A percentile compares a stretch with the other conserved stretches of the same genome.
Evolutionary conservation across 2,888 invertebrate species (phyloP).

Genomic region (Chesias legatella): DNA sequence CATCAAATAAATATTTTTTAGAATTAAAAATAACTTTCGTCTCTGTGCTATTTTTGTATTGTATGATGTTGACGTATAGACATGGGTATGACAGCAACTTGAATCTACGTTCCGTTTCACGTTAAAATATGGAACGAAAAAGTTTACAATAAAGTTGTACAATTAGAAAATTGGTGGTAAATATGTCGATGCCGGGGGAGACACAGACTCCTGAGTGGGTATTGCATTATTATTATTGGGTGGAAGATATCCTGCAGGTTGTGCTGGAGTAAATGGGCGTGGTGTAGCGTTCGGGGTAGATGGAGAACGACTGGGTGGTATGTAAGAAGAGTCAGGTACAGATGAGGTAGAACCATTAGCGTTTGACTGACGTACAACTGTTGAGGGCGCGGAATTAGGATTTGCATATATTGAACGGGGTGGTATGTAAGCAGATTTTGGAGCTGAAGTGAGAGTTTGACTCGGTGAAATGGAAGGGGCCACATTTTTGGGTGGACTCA

Average conservation of each 20-base stretch:
- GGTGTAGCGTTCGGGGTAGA: slow-evolving; percentile 21
- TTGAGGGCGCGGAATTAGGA: neutral
- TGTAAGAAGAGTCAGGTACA: slow-evolving; percentile 27
- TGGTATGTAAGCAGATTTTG: slow-evolving; percentile 5
- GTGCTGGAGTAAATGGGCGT: slow-evolving; percentile 24
- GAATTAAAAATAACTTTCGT: slow-evolving; percentile 76
- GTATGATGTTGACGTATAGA: slow-evolving; percentile 35
- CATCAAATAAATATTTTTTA: slow-evolving; percentile 44
- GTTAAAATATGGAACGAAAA: neutral
- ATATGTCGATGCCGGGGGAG: slow-evolving; percentile 56
- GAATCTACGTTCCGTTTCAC: slow-evolving; percentile 6
- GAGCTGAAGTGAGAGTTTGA: neutral
- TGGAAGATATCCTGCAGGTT: slow-evolving; percentile 25
- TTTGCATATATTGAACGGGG: neutral
- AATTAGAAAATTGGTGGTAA: slow-evolving; percentile 57
- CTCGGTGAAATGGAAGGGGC: neutral
- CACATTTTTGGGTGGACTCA: slow-evolving; percentile 20
- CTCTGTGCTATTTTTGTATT: slow-evolving; percentile 71
- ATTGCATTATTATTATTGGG: slow-evolving; percentile 32
- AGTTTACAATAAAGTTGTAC: too few relatives aligned
- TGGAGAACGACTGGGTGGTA: slow-evolving; percentile 31
- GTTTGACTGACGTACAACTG: slow-evolving; percentile 1
- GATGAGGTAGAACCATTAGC: slow-evolving; percentile 3
- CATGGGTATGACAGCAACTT: too few relatives aligned
- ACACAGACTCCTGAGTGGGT: slow-evolving; percentile 23